phyloP scores from a whole-genome alignment of 2,797 vertebrate species.

The Ctenochaetus hawaiiensis region DNA sequence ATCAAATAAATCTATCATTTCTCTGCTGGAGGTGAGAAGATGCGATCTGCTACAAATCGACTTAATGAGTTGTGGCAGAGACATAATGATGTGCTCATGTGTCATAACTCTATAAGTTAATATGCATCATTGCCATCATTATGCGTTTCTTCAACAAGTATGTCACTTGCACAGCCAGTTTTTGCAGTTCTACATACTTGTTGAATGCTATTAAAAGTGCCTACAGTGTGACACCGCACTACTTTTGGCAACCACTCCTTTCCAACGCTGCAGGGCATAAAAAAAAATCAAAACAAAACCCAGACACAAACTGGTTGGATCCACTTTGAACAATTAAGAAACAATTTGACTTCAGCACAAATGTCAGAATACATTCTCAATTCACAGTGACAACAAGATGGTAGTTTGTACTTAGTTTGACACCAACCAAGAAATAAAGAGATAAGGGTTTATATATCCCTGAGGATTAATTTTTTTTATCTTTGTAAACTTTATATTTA shows the following conservation, averaged over 20 bases:
- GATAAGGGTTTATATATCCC: no score
- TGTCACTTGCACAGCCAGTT: constrained; percentile 34
- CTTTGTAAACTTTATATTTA: neutral
- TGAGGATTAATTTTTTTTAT: neutral
- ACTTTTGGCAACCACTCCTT: constrained; percentile 17
- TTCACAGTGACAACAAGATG: neutral
- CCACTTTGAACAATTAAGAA: neutral
- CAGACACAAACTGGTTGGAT: neutral
- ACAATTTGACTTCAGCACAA: neutral
- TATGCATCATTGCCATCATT: neutral
- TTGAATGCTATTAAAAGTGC: neutral
- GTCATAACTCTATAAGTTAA: no score
- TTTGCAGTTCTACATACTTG: constrained; percentile 8
- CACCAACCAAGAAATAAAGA: neutral
- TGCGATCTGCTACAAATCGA: neutral
- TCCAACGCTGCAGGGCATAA: neutral
- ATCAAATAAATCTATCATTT: neutral
- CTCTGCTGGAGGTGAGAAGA: neutral
- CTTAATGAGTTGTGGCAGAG: neutral
- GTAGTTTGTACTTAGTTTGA: neutral
- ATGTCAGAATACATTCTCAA: neutral
- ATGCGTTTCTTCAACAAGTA: neutral
- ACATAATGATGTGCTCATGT: no score
- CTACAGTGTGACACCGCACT: neutral
- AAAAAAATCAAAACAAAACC: neutral